Evolutionary conservation across 2,797 vertebrate species (phyloP).

Genomic region (Pantherophis alleghaniensis): DNA sequence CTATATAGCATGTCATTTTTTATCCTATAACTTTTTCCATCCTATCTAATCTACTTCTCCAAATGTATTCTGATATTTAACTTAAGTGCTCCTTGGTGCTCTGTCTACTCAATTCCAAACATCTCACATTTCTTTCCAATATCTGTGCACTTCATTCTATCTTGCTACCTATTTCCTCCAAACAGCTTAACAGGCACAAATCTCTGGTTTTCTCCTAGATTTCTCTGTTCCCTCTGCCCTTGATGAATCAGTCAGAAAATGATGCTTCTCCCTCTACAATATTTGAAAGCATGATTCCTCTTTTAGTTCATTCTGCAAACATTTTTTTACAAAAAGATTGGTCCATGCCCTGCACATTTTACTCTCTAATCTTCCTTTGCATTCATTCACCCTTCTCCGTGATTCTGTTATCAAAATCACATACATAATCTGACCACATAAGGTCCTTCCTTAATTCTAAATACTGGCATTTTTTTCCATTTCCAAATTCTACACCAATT

Average conservation of each 20-base stretch:
- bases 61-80: not conserved
- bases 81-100: not conserved
- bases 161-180: not conserved
- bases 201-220: not conserved
- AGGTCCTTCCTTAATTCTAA: not conserved
- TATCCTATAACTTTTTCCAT: not conserved
- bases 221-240: not conserved
- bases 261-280: not conserved
- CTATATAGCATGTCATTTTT: not conserved
- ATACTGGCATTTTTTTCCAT: not conserved
- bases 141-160: not conserved
- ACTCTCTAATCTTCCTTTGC: not conserved
- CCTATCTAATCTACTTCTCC: too few species aligned
- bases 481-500: not conserved
- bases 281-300: not conserved
- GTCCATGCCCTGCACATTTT: not conserved
- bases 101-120: not conserved
- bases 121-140: not conserved
- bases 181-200: not conserved
- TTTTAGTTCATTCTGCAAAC: not conserved
- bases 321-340: not conserved
- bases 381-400: not conserved
- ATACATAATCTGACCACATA: not conserved
- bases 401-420: not conserved
- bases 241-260: not conserved